Evolutionary conservation across 2,888 invertebrate species (phyloP).

Genomic region (Hemicrepidius hirtus): DNA sequence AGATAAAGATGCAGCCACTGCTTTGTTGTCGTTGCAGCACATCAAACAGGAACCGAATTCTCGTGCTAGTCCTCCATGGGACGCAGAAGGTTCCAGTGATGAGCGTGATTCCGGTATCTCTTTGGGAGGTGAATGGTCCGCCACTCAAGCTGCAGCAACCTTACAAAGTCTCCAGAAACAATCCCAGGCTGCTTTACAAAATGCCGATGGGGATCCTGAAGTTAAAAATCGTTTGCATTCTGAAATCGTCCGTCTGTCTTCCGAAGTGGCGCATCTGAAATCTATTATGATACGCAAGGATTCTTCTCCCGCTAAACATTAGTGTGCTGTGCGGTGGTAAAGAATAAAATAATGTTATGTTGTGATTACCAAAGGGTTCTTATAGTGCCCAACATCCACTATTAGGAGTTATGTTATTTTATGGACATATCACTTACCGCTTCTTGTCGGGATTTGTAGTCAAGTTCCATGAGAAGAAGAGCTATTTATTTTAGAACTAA

Average conservation of each 20-base stretch:
- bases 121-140: conserved; percentile 81
- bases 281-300: conserved; percentile 83
- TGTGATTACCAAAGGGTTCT: conserved; percentile 51
- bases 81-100: conserved; percentile 92
- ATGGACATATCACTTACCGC: conserved; percentile 43
- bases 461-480: conserved; percentile 49
- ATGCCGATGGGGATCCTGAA: conserved; percentile 72
- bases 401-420: conserved; percentile 45
- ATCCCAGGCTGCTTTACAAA: conserved; percentile 67
- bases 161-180: conserved; percentile 69
- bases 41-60: conserved; percentile 91
- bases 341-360: conserved; percentile 36
- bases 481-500: conserved; percentile 61
- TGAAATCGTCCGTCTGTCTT: conserved; percentile 90
- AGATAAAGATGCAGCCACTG: conserved; percentile 90
- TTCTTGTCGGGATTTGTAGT: conserved; percentile 43
- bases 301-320: conserved; percentile 56
- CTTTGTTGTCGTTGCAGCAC: conserved; percentile 87
- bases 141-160: conserved; percentile 68
- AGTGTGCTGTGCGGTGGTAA: conserved; percentile 38
- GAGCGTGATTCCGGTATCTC: conserved; percentile 94
- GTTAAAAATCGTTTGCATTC: conserved; percentile 87
- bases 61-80: conserved; percentile 88
- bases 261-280: conserved; percentile 93
- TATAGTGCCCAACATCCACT: conserved; percentile 42